Base-by-base conservation (phyloP, 2,113 vertebrate genomes). In the Chaetodon trifascialis region DNA sequence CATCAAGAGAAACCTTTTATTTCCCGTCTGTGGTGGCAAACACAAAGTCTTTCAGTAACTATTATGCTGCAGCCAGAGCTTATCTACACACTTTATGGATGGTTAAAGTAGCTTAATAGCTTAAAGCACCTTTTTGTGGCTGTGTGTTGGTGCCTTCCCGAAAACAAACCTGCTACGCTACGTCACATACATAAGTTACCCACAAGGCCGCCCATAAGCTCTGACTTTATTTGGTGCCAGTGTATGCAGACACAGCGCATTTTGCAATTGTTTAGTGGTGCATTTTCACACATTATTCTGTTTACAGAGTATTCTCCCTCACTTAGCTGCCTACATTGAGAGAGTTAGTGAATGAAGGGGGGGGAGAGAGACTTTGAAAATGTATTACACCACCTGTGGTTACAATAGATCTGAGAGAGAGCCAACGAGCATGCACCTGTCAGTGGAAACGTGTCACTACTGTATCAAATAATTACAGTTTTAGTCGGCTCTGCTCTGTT, bases 381-480 rank as follows among this genome's bases (percentile, higher is more conserved):
- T 42, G 19, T 10, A 52, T 82, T 34, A 4, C 64, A 64, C 47
- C 81, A 87, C 75, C 79, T 87, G 59, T 55, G 62, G 47, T 72
- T 46, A 34, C 19, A 60, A 70, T 36, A 67, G 42, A 76, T 5
- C 19, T 16, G 25, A 59, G 11, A 44, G 52, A 4, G 25, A 67
- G 59, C 56, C 9, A 10, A 11, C 11, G 7, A 63, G 54, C 56
- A 25, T 38, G 66, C 86, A 86, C 79, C 86, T 80, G 85, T 67
- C 78, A 46, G 63, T 58, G 25, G 60, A 56, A 71, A 68, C 56
- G 44, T 75, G 49, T 84, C 80, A 65, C 71, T 63, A 51, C 82
- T 74, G 54, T 60, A 47, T 88, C 69, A 83, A 85, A 78, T 86
- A 90, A 91, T 91, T 78, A 79, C 23, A 79, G 65, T 36, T 77